A percentile compares a stretch with the other conserved stretches of the same genome.
Conservation (phyloP, 2,113 vertebrate species). For the Argyrosomus japonicus region DNA sequence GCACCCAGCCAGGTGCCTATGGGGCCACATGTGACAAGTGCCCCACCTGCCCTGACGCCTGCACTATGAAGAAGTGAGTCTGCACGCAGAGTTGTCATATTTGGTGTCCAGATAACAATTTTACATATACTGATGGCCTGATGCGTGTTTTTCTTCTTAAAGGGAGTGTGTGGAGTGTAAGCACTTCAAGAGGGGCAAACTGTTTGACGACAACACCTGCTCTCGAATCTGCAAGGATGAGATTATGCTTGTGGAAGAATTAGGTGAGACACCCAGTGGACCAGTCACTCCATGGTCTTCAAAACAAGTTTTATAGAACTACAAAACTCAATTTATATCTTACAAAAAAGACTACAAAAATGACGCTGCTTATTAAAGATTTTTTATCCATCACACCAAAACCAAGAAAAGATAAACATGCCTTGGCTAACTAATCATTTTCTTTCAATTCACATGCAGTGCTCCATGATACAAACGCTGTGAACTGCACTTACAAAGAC, state of each 20-base stretch:
- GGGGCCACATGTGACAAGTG: constrained; percentile 97
- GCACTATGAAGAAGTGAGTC: constrained; percentile 95
- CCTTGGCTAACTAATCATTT: background rate
- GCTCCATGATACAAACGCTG: constrained; percentile 89
- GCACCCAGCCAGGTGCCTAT: constrained; percentile 94
- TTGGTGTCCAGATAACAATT: background rate
- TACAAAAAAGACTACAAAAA: too few relatives aligned
- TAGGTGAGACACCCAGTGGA: constrained; percentile 82
- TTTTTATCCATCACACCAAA: background rate
- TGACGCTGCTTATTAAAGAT: too few relatives aligned
- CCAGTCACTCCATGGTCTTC: too few relatives aligned
- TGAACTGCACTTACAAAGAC: constrained; percentile 97
- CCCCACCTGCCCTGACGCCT: constrained; percentile 95
- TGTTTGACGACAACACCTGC: constrained; percentile 88
- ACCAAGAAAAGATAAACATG: background rate
- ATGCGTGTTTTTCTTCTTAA: constrained; percentile 10
- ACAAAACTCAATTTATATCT: too few relatives aligned
- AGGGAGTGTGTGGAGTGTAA: constrained; percentile 98
- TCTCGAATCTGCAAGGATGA: constrained; percentile 92
- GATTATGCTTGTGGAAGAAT: constrained; percentile 87
- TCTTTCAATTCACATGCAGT: constrained; percentile 51
- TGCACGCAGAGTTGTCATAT: background rate
- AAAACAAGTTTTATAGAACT: background rate
- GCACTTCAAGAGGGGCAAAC: constrained; percentile 90
- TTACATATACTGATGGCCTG: background rate